Percentiles rank a stretch among this genome's conserved stretches.
Evolutionary conservation across 2,888 invertebrate genomes (phyloP).

Genomic region (Cordylochernes scorpioides): DNA sequence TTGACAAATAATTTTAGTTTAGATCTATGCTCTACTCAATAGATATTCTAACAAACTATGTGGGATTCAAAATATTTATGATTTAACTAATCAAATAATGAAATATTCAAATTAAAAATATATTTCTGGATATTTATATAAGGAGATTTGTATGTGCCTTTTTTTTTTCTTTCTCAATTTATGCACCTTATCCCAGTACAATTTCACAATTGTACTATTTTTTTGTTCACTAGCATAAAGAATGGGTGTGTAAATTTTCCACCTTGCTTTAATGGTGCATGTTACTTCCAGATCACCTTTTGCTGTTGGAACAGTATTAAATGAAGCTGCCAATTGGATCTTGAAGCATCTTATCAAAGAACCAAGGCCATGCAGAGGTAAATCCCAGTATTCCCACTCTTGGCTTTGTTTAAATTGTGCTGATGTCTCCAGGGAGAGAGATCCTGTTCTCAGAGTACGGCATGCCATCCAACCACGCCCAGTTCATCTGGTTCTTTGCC

Average conservation of each 20-base stretch:
- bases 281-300: conserved; percentile 44
- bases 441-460: conserved; percentile 29
- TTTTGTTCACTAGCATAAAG: not conserved
- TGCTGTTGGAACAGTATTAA: conserved; percentile 46
- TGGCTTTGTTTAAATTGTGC: not conserved
- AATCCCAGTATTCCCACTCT: conserved; percentile 4
- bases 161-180: too few species aligned
- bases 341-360: conserved; percentile 56
- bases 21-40: too few species aligned
- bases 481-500: conserved; percentile 72
- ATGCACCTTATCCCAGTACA: too few species aligned
- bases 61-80: too few species aligned
- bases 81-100: too few species aligned
- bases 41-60: too few species aligned
- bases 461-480: conserved; percentile 75
- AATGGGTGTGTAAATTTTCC: not conserved
- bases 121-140: too few species aligned
- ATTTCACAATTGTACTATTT: too few species aligned
- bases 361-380: conserved; percentile 34
- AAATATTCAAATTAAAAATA: too few species aligned
- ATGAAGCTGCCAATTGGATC: conserved; percentile 47
- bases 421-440: conserved; percentile 24
- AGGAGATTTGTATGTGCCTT: too few species aligned
- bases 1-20: too few species aligned
- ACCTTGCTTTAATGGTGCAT: not conserved